Evolutionary conservation across 2,888 invertebrate species (phyloP).

Genomic region (Spilosoma lubricipeda): DNA sequence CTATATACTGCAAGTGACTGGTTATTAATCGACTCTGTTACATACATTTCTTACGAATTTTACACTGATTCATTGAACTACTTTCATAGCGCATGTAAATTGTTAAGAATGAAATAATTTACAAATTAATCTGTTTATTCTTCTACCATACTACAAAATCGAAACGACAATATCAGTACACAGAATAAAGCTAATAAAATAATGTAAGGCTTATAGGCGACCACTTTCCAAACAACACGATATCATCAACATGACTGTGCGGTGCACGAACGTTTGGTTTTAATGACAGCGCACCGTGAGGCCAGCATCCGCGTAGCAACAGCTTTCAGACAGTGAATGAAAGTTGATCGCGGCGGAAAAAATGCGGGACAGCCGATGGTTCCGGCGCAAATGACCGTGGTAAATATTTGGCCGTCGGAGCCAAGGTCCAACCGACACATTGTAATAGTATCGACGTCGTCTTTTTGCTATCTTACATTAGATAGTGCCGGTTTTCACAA

Average conservation of each 20-base stretch:
- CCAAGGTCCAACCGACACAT: slow-evolving; percentile 43
- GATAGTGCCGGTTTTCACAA: slow-evolving; percentile 35
- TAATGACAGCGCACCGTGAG: slow-evolving; percentile 78
- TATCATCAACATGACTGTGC: slow-evolving; percentile 81
- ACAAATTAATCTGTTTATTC: neutral
- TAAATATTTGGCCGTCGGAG: slow-evolving; percentile 68
- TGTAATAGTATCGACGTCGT: slow-evolving; percentile 53
- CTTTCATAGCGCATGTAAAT: neutral
- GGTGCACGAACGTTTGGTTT: slow-evolving; percentile 78
- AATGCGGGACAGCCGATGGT: slow-evolving; percentile 68
- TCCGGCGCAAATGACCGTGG: slow-evolving; percentile 67
- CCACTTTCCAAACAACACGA: slow-evolving; percentile 82
- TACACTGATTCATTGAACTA: neutral
- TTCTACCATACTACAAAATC: slow-evolving; percentile 26
- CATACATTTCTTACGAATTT: slow-evolving; percentile 29
- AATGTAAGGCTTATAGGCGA: slow-evolving; percentile 61
- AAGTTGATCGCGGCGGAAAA: slow-evolving; percentile 81
- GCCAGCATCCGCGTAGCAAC: slow-evolving; percentile 85
- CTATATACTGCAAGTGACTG: slow-evolving; percentile 74
- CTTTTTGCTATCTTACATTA: slow-evolving; percentile 49
- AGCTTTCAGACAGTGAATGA: slow-evolving; percentile 82
- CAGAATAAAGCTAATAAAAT: slow-evolving; percentile 58
- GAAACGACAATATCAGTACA: slow-evolving; percentile 54
- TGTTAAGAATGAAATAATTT: neutral
- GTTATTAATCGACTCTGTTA: slow-evolving; percentile 52